These are phyloP conservation scores for Sminthurinus signatus DNA, from an alignment of 1,140 invertebrate species.

Conservation along the genomic window DNA sequence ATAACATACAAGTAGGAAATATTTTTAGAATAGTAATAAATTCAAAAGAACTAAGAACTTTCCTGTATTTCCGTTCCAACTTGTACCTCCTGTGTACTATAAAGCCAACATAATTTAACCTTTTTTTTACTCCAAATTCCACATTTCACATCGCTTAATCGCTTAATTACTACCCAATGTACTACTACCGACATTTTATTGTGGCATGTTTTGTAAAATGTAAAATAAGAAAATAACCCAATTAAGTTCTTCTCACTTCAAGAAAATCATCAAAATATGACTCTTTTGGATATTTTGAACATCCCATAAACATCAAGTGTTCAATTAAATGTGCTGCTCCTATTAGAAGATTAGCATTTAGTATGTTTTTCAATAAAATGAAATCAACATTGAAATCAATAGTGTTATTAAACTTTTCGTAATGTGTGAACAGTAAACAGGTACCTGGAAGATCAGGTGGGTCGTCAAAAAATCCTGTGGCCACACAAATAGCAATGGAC, in stretches of 20 bases:
- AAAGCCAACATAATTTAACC: not conserved
- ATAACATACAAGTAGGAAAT: too few species aligned
- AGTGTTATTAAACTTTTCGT: too few species aligned
- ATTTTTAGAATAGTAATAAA: too few species aligned
- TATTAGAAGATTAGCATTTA: not conserved
- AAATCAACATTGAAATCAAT: not conserved
- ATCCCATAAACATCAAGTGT: not conserved
- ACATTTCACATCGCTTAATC: not conserved
- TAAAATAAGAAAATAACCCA: too few species aligned
- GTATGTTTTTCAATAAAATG: not conserved
- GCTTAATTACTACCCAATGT: not conserved
- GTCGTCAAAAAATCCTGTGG: not conserved
- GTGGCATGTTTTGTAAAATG: too few species aligned
- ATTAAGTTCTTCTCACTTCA: not conserved
- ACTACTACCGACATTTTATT: not conserved
- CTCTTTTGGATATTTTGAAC: not conserved
- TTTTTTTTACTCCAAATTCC: not conserved
- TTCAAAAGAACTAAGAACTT: too few species aligned
- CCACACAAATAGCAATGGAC: not conserved
- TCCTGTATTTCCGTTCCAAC: slow-evolving; percentile 12
- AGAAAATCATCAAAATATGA: slow-evolving; percentile 3
- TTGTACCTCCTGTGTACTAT: slow-evolving; percentile 8
- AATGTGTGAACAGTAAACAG: too few species aligned
- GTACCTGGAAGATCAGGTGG: not conserved
- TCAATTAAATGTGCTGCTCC: not conserved